Percentiles rank a stretch among this genome's conserved stretches.
These are phyloP conservation scores for Lagria hirta DNA, from an alignment of 2,888 invertebrate species.

Conservation along the genomic window DNA sequence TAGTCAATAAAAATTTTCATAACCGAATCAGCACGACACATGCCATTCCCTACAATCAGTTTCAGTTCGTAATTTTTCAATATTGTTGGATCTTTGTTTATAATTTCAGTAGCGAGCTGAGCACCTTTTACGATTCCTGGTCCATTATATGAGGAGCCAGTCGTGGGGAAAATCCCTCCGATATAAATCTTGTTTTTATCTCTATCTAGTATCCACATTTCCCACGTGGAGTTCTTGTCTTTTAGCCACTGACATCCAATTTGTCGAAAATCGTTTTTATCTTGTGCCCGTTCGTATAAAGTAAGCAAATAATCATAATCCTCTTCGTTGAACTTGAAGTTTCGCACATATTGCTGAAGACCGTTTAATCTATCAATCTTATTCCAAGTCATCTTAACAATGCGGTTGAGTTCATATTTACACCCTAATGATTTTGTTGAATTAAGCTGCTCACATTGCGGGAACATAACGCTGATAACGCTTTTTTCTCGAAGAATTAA, in stretches of 20 bases:
- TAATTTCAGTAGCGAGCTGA: slow-evolving; percentile 62
- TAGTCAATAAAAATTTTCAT: slow-evolving; percentile 76
- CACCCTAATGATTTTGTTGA: slow-evolving; percentile 54
- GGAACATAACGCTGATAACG: slow-evolving; percentile 62
- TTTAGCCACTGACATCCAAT: slow-evolving; percentile 71
- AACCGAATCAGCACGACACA: slow-evolving; percentile 71
- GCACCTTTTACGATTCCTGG: slow-evolving; percentile 64
- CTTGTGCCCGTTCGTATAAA: slow-evolving; percentile 30
- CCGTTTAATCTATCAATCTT: slow-evolving; percentile 59
- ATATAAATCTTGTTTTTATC: slow-evolving; percentile 57
- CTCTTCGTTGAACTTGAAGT: slow-evolving; percentile 56
- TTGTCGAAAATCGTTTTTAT: slow-evolving; percentile 38
- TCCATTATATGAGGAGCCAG: slow-evolving; percentile 61
- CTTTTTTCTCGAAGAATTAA: slow-evolving; percentile 57
- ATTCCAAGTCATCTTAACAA: slow-evolving; percentile 68
- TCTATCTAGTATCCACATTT: slow-evolving; percentile 54
- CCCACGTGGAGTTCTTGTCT: slow-evolving; percentile 49
- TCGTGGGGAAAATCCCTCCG: slow-evolving; percentile 72
- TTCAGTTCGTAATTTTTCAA: slow-evolving; percentile 63
- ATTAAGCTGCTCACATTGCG: slow-evolving; percentile 60
- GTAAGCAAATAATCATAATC: slow-evolving; percentile 55
- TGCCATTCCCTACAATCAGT: slow-evolving; percentile 63
- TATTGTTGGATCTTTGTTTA: slow-evolving; percentile 62
- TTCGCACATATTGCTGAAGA: slow-evolving; percentile 57
- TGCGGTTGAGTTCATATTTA: slow-evolving; percentile 67